Conservation (phyloP, 2,113 vertebrate species). For the Tamias sibiricus region DNA sequence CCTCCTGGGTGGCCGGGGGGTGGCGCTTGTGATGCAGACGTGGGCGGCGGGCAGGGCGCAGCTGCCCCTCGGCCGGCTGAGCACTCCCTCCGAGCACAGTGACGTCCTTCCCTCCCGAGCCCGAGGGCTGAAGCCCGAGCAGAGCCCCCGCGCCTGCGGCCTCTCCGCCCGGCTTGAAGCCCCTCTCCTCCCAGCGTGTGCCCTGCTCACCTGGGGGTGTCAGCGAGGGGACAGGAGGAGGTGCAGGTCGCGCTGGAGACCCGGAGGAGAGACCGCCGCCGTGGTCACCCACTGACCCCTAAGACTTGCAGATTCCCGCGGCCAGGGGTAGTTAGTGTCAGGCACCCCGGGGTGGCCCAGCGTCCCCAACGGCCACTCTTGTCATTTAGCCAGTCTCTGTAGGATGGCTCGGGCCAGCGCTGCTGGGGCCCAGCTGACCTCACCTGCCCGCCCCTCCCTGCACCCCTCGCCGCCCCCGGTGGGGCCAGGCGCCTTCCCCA, state of each 20-base stretch:
- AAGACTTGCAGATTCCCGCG: background rate
- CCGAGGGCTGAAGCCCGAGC: background rate
- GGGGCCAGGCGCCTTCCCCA: background rate
- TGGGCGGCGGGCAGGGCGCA: background rate
- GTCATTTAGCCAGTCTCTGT: background rate
- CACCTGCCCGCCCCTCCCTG: background rate
- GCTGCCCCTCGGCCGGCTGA: background rate
- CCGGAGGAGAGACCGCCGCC: background rate
- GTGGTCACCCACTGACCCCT: too few species aligned
- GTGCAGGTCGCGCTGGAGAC: background rate
- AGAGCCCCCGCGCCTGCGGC: background rate
- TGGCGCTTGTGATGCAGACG: background rate
- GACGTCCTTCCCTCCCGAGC: rapidly evolving
- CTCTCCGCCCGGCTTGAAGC: too few species aligned
- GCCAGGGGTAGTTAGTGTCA: background rate
- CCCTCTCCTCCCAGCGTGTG: too few species aligned
- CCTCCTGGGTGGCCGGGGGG: background rate
- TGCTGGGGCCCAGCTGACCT: background rate
- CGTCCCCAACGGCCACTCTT: conserved; percentile 24
- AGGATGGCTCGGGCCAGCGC: background rate
- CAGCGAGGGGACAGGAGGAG: background rate
- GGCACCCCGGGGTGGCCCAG: background rate
- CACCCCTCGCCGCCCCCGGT: background rate
- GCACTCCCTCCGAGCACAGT: background rate
- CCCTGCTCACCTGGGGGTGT: background rate